phyloP scores from a whole-genome alignment of 2,113 vertebrate species.

The Solea solea region DNA sequence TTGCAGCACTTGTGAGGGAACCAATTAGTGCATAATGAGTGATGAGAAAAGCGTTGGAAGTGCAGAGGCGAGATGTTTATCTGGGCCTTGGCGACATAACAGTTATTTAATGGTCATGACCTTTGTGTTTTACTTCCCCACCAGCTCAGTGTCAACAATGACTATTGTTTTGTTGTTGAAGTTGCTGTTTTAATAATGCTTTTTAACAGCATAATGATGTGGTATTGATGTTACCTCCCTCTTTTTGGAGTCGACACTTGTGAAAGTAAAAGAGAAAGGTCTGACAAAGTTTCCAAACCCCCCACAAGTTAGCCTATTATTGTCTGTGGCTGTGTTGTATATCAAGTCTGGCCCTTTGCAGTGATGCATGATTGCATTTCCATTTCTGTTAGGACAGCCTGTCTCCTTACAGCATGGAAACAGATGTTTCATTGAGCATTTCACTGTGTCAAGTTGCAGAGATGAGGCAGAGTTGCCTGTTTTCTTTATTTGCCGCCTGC shows the following conservation, averaged over 20 bases:
- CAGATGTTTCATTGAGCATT: constrained; percentile 70
- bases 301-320: constrained; percentile 50
- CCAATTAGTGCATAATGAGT: constrained; percentile 53
- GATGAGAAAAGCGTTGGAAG: constrained; percentile 43
- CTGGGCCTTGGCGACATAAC: constrained; percentile 10
- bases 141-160: constrained; percentile 33
- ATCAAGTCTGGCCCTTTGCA: constrained; percentile 48
- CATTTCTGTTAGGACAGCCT: constrained; percentile 49
- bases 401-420: constrained; percentile 64
- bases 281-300: constrained; percentile 57
- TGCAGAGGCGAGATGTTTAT: constrained; percentile 44
- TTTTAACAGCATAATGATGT: constrained; percentile 14
- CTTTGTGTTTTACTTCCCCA: constrained; percentile 32
- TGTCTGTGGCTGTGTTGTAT: constrained; percentile 44
- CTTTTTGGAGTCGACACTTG: constrained; percentile 12
- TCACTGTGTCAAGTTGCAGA: constrained; percentile 55
- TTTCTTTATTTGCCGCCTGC: constrained; percentile 42
- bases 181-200: constrained; percentile 11
- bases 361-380: constrained; percentile 69
- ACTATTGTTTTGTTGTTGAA: not conserved
- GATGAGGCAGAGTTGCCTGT: constrained; percentile 42
- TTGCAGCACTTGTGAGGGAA: constrained; percentile 40
- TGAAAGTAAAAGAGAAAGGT: constrained; percentile 25
- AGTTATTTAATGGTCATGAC: constrained; percentile 43
- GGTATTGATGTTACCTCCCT: not conserved